A percentile compares a stretch with the other conserved stretches of the same genome.
phyloP scores from a whole-genome alignment of 2,113 vertebrate species.

The Corythornis cristatus region DNA sequence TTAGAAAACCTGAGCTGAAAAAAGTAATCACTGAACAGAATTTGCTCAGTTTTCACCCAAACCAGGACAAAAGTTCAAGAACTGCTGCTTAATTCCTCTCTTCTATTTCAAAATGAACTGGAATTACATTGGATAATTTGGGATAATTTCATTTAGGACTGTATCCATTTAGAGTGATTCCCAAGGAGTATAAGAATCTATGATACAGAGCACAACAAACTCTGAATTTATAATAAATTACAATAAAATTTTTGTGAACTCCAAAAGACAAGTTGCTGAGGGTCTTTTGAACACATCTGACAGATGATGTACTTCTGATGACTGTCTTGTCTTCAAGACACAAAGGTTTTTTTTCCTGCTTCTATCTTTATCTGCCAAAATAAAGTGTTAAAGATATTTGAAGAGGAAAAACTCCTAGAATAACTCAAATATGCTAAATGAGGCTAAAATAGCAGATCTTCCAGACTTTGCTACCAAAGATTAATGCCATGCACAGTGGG shows the following conservation, averaged over 20 bases:
- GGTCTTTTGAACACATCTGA: background rate
- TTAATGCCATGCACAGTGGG: background rate
- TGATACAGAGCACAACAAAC: background rate
- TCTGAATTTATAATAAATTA: background rate
- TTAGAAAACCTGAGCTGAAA: no score
- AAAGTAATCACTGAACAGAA: no score
- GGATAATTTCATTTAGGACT: background rate
- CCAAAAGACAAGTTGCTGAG: background rate
- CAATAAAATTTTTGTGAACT: background rate
- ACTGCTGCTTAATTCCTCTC: background rate
- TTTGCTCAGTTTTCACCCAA: no score
- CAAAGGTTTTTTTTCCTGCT: background rate
- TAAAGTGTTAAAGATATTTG: background rate
- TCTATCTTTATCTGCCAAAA: background rate
- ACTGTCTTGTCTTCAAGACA: background rate
- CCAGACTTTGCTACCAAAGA: background rate
- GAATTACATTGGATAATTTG: background rate
- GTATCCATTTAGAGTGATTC: background rate
- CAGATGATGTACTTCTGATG: background rate
- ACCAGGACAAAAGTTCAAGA: background rate
- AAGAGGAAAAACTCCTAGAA: background rate
- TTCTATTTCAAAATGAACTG: background rate
- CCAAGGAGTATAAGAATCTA: background rate
- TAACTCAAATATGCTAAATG: background rate
- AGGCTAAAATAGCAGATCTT: background rate